Evolutionary conservation across 2,888 invertebrate genomes (phyloP), one percentile per base, ranked within the genome.

Genomic region (Keiferia lycopersicella): DNA sequence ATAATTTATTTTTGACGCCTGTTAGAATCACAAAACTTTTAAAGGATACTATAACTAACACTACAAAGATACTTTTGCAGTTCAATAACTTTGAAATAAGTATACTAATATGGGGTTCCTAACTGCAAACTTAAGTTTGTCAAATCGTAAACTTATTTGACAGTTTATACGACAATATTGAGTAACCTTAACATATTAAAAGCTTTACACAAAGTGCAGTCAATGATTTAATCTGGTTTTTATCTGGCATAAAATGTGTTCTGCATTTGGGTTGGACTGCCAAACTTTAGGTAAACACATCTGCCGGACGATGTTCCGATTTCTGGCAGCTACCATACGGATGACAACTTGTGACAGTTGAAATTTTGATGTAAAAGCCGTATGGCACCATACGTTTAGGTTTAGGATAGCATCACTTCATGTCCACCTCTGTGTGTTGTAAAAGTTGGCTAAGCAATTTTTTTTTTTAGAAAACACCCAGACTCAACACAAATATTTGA

Each of bases 81-180:
- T 0, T 7, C n/a, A 26, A 4, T n/a, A n/a, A 11, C n/a, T 53
- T 18, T 51, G 22, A 22, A 51, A 51, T 2, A 30, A 53, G n/a
- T n/a, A 1, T n/a, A 56, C 2, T 1, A 12, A 30, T 1, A 18
- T 7, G 20, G 18, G 8, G 7, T 16, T 7, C 11, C 6, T 14
- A 22, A 22, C 56, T 30, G 61, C 34, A 61, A 61, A 38, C 0
- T n/a, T 53, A 62, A 62, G n/a, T 38, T 61, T 16, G 62, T 53
- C 20, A 18, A 62, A 39, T n/a, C 53, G 4, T 39, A 50, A 64
- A 59, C 60, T 58, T 59, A 34, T 64, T 41, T 64, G 64, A 59
- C 64, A 64, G 64, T 60, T 64, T 39, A 59, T 51, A 48, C 18
- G 59, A 64, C 59, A 59, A 39, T 59, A 59, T 59, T 63, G 63